These are phyloP conservation scores for Pleuronectes platessa DNA, from an alignment of 2,113 vertebrate genomes.

Conservation along the genomic window DNA sequence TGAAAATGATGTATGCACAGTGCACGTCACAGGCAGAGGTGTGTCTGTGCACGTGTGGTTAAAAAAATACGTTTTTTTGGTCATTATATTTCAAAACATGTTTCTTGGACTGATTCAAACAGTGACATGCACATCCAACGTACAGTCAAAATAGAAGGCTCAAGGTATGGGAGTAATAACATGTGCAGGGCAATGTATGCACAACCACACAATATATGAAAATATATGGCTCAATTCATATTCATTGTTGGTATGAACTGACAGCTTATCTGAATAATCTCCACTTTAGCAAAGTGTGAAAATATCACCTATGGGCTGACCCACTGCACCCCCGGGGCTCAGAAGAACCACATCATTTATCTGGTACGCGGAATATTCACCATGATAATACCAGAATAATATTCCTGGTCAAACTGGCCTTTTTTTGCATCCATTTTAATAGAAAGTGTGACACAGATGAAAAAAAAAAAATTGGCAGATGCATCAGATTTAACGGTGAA, in stretches of 20 bases:
- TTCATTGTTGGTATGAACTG: conserved; percentile 60
- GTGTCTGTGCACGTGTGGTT: conserved; percentile 11
- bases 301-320: conserved; percentile 57
- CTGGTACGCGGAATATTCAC: conserved; percentile 25
- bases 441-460: background rate
- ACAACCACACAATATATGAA: conserved; percentile 61
- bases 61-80: conserved; percentile 2
- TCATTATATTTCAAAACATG: conserved; percentile 17
- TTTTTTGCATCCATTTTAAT: conserved; percentile 12
- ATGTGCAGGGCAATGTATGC: conserved; percentile 38
- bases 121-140: conserved; percentile 3
- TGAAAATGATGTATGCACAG: background rate
- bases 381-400: conserved; percentile 21
- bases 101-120: conserved; percentile 23
- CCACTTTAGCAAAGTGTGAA: conserved; percentile 68
- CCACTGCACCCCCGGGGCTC: conserved; percentile 43
- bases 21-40: conserved; percentile 4
- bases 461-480: background rate
- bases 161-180: conserved; percentile 9
- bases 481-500: background rate
- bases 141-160: conserved; percentile 10
- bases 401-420: background rate
- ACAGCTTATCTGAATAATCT: conserved; percentile 73
- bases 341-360: conserved; percentile 46
- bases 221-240: conserved; percentile 66